Base-by-base conservation (phyloP, 1,140 invertebrate genomes). In the Cherax destructor region DNA sequence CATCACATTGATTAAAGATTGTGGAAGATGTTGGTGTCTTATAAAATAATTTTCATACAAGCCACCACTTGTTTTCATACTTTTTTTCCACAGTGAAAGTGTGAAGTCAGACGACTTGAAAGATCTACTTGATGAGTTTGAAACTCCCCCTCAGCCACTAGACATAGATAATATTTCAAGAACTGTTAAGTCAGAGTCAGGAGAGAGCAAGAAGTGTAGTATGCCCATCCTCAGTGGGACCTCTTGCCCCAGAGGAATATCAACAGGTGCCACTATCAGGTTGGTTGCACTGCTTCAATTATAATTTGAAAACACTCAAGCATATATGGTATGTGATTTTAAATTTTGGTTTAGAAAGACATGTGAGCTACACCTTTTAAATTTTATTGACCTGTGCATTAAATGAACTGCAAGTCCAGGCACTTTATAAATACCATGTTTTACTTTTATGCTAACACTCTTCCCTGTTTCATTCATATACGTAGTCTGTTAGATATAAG, bases 41-140 rank as follows among this genome's bases (percentile, higher is more conserved):
- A 41, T 41, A 41, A 41, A 41, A 41, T 41, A 41, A 41, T 41
- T 41, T 41, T 41, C 30, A 47, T 21, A 30, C 7, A 11, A n/a
- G 4, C 49, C 30, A 30, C 11, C n/a, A 72, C 69, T 47, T 84
- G 30, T 47, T 65, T 69, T 84, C 21, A 56, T 24, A 41, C 13
- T 56, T 56, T 56, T 47, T 4, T 61, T n/a, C 9, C 9, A 47
- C 56, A 88, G 86, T 50, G 78, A 65, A 21, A 90, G 88, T 47
- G 81, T 77, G 18, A 90, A 84, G 47, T 83, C 79, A 24, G 88
- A 90, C 21, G 88, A 90, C 50, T 24, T 90, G 24, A 76, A 76
- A 47, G 88, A 90, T 50, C 72, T 90, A 13, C 56, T 90, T 52
- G 88, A 90, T 21, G 88, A 90, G 61, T 61, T 90, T 61, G 88